phyloP scores from a whole-genome alignment of 2,797 vertebrate species.

The Smutsia temminckii region DNA sequence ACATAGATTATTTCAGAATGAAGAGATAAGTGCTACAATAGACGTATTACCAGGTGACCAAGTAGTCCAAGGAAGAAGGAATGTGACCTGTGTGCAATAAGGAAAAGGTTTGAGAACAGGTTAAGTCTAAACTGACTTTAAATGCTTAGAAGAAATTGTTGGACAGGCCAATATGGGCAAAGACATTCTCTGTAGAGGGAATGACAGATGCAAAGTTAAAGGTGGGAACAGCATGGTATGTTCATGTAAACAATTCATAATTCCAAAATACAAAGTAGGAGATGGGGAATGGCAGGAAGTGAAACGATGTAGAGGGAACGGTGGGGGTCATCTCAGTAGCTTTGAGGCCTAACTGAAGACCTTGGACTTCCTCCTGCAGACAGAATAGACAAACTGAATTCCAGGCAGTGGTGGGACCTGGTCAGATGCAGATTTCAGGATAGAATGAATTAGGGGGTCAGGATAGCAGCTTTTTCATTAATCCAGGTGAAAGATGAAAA shows the following conservation, averaged over 20 bases:
- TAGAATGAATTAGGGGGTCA: not conserved
- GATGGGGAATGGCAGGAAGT: not conserved
- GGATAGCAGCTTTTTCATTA: not conserved
- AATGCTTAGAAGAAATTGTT: not conserved
- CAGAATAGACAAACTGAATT: not conserved
- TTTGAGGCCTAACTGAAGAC: not conserved
- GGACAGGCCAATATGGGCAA: not conserved
- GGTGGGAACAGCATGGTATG: not conserved
- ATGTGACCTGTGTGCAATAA: not conserved
- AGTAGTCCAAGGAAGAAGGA: not conserved
- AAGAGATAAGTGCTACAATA: not conserved
- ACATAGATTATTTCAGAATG: not conserved
- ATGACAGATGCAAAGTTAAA: not conserved
- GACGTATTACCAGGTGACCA: not conserved
- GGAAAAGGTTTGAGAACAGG: not conserved
- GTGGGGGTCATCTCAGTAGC: not conserved
- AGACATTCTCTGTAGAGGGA: not conserved
- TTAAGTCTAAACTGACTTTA: not conserved
- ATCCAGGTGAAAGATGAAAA: not conserved
- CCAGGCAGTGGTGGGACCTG: not conserved
- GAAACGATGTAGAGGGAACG: not conserved
- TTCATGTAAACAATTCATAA: not conserved
- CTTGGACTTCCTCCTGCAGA: not conserved
- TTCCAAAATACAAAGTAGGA: not conserved
- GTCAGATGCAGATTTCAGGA: not conserved